Evolutionary conservation across 92 coral and sea anemone species (phyloP).

Genomic region (Phenganax stokvisi): DNA sequence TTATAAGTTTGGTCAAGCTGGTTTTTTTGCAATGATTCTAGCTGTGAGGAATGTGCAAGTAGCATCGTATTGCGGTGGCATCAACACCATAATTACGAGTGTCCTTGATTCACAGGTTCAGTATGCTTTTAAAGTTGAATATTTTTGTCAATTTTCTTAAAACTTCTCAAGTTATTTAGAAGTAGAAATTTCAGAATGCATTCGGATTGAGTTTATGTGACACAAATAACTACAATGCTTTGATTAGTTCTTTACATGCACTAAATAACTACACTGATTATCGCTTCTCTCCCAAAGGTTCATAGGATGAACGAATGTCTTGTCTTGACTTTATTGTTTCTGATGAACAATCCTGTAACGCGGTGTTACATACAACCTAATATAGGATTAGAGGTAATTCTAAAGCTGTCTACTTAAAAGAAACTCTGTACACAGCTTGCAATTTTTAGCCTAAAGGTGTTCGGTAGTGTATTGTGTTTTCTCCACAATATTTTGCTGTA

Average conservation of each 20-base stretch:
- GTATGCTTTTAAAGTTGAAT: background rate
- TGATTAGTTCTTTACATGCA: background rate
- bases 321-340: constrained; percentile 69
- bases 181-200: too few species aligned
- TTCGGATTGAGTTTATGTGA: too few species aligned
- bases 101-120: constrained; percentile 75
- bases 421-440: too few species aligned
- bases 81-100: constrained; percentile 72
- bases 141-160: too few species aligned
- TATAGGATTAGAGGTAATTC: constrained; percentile 88
- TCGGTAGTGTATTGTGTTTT: too few species aligned
- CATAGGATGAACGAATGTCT: constrained; percentile 81
- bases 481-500: too few species aligned
- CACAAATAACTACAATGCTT: too few species aligned
- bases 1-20: background rate
- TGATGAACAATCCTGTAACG: constrained; percentile 65
- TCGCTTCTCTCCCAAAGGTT: constrained; percentile 43
- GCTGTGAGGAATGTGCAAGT: constrained; percentile 74
- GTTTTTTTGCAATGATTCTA: constrained; percentile 25
- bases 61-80: constrained; percentile 88
- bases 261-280: background rate
- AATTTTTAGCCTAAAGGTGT: too few species aligned
- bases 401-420: background rate
- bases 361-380: constrained; percentile 72
- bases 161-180: too few species aligned